These are phyloP conservation scores for Onthophagus sagittarius DNA, from an alignment of 2,888 invertebrate genomes.

Conservation along the genomic window DNA sequence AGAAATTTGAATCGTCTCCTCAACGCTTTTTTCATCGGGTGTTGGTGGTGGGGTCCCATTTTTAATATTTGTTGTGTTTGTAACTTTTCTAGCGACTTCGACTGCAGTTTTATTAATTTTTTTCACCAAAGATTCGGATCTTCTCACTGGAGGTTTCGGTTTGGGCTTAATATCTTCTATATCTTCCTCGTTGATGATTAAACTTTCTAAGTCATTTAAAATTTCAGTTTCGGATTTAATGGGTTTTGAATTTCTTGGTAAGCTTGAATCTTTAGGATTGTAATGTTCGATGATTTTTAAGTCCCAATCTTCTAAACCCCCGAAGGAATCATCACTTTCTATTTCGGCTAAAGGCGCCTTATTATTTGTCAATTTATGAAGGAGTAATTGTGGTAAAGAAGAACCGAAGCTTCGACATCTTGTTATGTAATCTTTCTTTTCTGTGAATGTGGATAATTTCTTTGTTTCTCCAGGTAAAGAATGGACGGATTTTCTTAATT, in stretches of 20 bases:
- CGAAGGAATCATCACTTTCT: conserved; percentile 51
- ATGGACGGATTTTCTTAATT: conserved; percentile 36
- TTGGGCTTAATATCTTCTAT: conserved; percentile 25
- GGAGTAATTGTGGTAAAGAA: conserved; percentile 46
- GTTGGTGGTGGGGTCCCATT: conserved; percentile 39
- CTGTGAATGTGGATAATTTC: conserved; percentile 20
- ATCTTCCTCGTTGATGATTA: conserved; percentile 39
- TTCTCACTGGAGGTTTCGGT: conserved; percentile 38
- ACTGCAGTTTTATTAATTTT: conserved; percentile 36
- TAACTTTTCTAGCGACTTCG: conserved; percentile 28
- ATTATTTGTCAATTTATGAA: conserved; percentile 42
- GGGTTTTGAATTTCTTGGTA: conserved; percentile 39
- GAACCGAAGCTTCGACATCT: conserved; percentile 51
- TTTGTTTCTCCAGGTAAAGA: conserved; percentile 38
- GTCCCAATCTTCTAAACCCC: conserved; percentile 52
- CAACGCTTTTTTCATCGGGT: conserved; percentile 28
- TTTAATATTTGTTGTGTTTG: conserved; percentile 19
- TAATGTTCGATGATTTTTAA: conserved; percentile 50
- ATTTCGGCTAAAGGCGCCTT: conserved; percentile 42
- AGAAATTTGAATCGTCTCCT: conserved; percentile 16
- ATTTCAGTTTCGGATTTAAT: conserved; percentile 33
- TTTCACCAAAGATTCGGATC: conserved; percentile 41
- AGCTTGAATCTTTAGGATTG: conserved; percentile 46
- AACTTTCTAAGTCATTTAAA: conserved; percentile 40
- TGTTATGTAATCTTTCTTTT: conserved; percentile 43